phyloP scores from a whole-genome alignment of 2,888 invertebrate species.

The Lapara coniferarum region DNA sequence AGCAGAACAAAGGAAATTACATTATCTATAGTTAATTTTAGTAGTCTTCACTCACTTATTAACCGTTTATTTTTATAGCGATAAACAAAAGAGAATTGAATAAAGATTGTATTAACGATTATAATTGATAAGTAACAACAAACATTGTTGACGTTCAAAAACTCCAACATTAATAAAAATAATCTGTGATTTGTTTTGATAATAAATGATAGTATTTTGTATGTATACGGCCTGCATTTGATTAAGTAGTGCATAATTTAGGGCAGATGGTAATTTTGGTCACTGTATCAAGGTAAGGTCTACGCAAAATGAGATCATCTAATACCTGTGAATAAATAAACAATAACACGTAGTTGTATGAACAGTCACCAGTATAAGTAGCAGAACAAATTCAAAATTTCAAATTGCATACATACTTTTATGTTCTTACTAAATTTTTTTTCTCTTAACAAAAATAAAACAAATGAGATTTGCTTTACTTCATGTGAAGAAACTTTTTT shows the following conservation, averaged over 20 bases:
- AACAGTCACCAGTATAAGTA: no score
- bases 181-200: slow-evolving; percentile 11
- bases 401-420: no score
- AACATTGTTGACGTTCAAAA: background rate
- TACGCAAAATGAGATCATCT: background rate
- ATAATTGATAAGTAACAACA: background rate
- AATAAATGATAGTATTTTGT: background rate
- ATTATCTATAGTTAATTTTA: no score
- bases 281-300: slow-evolving; percentile 15
- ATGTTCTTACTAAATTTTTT: no score
- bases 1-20: background rate
- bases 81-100: background rate
- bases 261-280: slow-evolving; percentile 13
- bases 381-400: no score
- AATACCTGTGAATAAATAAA: no score
- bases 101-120: background rate
- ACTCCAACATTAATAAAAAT: background rate
- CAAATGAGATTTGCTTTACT: no score
- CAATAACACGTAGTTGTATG: no score
- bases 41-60: background rate
- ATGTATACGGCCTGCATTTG: slow-evolving; percentile 14
- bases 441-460: no score
- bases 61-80: background rate
- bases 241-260: slow-evolving; percentile 4
- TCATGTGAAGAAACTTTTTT: no score